Percentiles rank a stretch among this genome's conserved stretches.
These are phyloP conservation scores for Thaumetopoea pityocampa DNA, from an alignment of 1,140 invertebrate genomes.

Conservation along the genomic window DNA sequence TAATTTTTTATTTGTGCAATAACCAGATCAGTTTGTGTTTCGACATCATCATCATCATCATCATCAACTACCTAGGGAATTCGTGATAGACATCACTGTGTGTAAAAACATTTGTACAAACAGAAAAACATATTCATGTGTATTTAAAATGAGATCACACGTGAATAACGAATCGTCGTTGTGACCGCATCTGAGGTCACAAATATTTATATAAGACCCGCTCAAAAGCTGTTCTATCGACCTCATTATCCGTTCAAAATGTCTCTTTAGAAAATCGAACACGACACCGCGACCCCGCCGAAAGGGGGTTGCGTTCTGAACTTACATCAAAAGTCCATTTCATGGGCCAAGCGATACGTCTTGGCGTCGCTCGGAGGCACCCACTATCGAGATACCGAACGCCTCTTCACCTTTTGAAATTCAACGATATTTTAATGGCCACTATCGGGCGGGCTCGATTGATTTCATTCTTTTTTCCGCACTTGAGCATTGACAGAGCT, in stretches of 20 bases:
- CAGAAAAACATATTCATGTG: no score
- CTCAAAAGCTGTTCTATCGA: background rate
- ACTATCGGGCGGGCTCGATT: slow-evolving; percentile 49
- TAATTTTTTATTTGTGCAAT: no score
- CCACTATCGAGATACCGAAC: slow-evolving; percentile 34
- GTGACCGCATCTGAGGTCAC: no score
- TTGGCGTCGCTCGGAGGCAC: slow-evolving; percentile 22
- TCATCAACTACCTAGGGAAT: no score
- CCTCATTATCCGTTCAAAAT: slow-evolving; percentile 11
- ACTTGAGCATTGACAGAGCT: slow-evolving; percentile 49
- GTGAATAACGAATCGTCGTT: no score
- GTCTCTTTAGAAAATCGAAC: slow-evolving; percentile 11
- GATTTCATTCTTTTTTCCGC: slow-evolving; percentile 46
- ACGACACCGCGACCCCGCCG: slow-evolving; percentile 5
- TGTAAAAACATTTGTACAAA: no score
- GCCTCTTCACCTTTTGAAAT: slow-evolving; percentile 54
- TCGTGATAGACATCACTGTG: no score
- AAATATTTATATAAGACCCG: no score
- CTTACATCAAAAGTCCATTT: slow-evolving; percentile 60
- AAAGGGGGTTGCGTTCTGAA: slow-evolving; percentile 27
- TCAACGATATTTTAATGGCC: slow-evolving; percentile 69
- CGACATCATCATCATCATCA: no score
- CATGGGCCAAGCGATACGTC: slow-evolving; percentile 35
- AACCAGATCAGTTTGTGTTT: no score
- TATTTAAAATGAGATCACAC: no score